These are phyloP conservation scores for Anhinga anhinga DNA, from an alignment of 2,113 vertebrate genomes.

Conservation along the genomic window DNA sequence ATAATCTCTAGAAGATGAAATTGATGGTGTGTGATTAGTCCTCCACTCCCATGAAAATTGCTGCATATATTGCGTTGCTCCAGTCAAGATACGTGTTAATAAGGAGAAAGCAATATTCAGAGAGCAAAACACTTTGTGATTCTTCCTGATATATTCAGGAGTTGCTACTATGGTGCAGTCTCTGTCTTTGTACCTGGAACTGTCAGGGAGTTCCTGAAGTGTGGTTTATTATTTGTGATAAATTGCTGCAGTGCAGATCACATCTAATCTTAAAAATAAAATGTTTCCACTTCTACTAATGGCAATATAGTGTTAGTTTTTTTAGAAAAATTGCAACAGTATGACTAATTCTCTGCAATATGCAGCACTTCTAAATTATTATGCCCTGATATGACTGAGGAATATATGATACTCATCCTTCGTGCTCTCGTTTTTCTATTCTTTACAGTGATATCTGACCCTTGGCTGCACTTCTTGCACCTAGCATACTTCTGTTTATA, in stretches of 20 bases:
- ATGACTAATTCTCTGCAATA: background rate
- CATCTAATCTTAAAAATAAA: background rate
- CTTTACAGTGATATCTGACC: background rate
- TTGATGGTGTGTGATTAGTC: background rate
- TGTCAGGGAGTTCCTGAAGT: background rate
- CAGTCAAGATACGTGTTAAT: background rate
- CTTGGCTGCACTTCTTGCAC: background rate
- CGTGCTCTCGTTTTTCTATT: background rate
- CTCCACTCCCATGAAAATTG: background rate
- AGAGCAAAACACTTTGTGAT: background rate
- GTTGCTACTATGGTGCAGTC: background rate
- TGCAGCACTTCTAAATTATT: background rate
- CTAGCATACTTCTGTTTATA: background rate
- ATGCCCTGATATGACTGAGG: background rate
- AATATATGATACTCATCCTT: background rate
- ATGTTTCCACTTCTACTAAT: background rate
- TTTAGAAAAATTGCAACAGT: background rate
- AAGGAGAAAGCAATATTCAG: background rate
- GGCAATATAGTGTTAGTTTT: background rate
- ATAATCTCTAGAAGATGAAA: background rate
- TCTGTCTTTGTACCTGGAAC: background rate
- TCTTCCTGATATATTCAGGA: background rate
- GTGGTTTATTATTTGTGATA: background rate
- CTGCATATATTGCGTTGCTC: background rate
- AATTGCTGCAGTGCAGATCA: background rate